Evolutionary conservation across 1,140 invertebrate genomes (phyloP).

Genomic region (Hydropsyche tenuis): DNA sequence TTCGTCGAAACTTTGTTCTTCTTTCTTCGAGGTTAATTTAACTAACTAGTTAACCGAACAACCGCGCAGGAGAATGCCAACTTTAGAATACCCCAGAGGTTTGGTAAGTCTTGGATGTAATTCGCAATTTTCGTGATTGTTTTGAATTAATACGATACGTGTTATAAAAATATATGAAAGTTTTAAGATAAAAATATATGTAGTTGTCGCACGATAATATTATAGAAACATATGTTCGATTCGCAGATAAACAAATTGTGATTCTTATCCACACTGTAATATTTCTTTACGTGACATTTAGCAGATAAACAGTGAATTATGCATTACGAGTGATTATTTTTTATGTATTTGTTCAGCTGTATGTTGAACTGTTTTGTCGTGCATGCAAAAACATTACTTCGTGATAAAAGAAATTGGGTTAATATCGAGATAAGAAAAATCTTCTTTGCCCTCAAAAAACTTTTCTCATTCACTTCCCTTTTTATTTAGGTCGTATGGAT

Average conservation of each 20-base stretch:
- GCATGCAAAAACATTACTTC: conserved; percentile 2
- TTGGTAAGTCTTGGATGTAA: background rate
- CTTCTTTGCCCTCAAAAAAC: conserved; percentile 1
- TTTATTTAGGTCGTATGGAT: conserved; percentile 12
- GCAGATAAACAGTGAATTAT: too few species aligned
- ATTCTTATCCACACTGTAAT: too few species aligned
- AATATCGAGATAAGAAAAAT: conserved; percentile 20
- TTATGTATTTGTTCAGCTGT: background rate
- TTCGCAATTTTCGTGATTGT: conserved; percentile 1
- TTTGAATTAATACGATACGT: conserved; percentile 3
- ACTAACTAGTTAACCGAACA: conserved; percentile 17
- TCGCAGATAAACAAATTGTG: too few species aligned
- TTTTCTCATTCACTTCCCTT: conserved; percentile 19
- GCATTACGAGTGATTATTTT: too few species aligned
- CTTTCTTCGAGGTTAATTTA: conserved; percentile 16
- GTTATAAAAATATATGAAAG: background rate
- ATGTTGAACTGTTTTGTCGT: background rate
- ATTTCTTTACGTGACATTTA: too few species aligned
- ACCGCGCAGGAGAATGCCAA: conserved; percentile 12
- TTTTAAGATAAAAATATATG: too few species aligned
- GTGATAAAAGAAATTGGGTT: conserved; percentile 19
- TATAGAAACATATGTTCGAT: too few species aligned
- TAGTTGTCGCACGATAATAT: too few species aligned
- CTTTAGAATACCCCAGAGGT: background rate
- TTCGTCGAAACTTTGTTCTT: conserved; percentile 21